Evolutionary conservation across 2,113 vertebrate species (phyloP), one percentile per base, ranked within the genome.

Genomic region (Apodemus sylvaticus): DNA sequence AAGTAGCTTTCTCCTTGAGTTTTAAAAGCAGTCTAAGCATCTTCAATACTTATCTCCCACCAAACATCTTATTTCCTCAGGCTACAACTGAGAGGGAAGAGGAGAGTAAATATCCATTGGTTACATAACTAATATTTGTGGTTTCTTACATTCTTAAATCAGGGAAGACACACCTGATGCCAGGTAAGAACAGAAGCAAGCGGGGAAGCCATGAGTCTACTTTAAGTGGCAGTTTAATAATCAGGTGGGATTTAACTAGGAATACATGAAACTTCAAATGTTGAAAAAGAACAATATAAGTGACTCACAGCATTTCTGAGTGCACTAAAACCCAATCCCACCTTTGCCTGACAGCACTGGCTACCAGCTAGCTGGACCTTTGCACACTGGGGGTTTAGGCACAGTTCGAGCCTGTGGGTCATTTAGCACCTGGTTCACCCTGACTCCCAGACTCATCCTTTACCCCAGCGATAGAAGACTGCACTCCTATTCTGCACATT

Each of bases 1-100:
- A 94, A 39, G 5, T 86, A 81, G 39, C 91, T 81, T 91, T 91
- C 36, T 62, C 58, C 39, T 42, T 95, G 90, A 93, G 34, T 51
- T 76, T 77, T 45, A 88, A 34, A 74, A 78, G 22, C 74, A 91
- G 86, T 68, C 48, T 87, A 95, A 79, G 90, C 62, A 5, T 83
- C 62, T 79, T 90, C 10, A n/a, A 3, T 85, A 42, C 66, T 88
- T 45, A 74, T 97, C 79, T 73, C 22, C 5, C 74, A 34, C n/a
- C 8, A 22, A 53, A 17, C 3, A 36, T 92, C 76, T 81, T 90
- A 77, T 51, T 97, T 93, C 64, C 71, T 82, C 39, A 71, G 22
- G 17, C 77, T 82, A 1, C n/a, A 16, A 86, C 17, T 26, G 36
- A 77, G 36, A 26, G 51, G 31, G 5, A 83, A 91, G 55, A 86